Evolutionary conservation across 1,140 invertebrate species (phyloP), one percentile per base, ranked within the genome.

Genomic region (Drosophila truncata): DNA sequence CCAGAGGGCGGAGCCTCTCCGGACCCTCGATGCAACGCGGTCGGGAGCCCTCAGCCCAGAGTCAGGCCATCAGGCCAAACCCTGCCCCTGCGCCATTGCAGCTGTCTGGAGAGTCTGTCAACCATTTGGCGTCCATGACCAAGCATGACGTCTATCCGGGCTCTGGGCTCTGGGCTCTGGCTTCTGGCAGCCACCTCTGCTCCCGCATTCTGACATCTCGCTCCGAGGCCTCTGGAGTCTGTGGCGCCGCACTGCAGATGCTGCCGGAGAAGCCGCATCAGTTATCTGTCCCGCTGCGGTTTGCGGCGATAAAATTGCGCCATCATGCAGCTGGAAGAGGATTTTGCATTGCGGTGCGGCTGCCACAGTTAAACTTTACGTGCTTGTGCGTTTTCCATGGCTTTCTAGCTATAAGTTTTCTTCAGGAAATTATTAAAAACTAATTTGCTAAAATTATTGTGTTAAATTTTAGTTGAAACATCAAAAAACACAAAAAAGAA

Each of bases 111-210:
- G 66, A 75, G 83, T 90, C 84, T 90, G 85, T 88, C 85, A 90
- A 81, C 81, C 85, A 85, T 81, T 90, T 88, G 84, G 81, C 81
- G 84, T 88, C 84, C 85, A 88, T 88, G 84, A 90, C 84, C 84
- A 88, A 88, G 85, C 84, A 88, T 88, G 84, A 90, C 84, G 85
- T 67, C 49, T 57, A 52, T 72, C 64, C 55, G 33, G 46, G 61
- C 50, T 41, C 55, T 25, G 44, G 46, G 61, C 50, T 41, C 55
- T 25, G 44, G 33, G 25, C 52, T 46, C 27, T 54, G 37, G 62
- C 41, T 57, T 87, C 71, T 78, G 79, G 62, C 76, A 66, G 41
- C 50, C 50, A 54, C 50, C 50, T 54, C 50, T 31, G 50, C 50
- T 52, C 50, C 50, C 50, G 44, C 69, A 80, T 83, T 83, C 64